phyloP scores from a whole-genome alignment of 2,797 vertebrate species.

The Selene dorsalis region DNA sequence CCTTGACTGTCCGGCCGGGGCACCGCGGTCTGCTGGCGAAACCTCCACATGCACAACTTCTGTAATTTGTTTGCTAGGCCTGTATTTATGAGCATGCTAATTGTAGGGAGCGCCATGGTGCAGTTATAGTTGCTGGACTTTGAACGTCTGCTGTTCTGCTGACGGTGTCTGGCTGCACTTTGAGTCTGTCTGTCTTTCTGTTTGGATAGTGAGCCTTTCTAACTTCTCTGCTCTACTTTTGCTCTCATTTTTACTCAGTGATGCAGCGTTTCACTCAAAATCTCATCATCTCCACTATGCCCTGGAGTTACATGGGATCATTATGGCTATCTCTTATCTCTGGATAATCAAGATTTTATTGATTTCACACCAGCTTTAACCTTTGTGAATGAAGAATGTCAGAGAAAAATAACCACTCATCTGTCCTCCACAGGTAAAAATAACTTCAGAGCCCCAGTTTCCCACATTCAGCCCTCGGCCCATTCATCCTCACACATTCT shows the following conservation, averaged over 20 bases:
- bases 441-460: constrained; percentile 67
- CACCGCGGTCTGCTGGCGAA: constrained; percentile 68
- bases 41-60: constrained; percentile 76
- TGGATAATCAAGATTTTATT: constrained; percentile 43
- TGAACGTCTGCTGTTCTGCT: constrained; percentile 77
- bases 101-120: constrained; percentile 81
- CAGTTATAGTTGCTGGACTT: constrained; percentile 80
- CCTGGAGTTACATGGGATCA: constrained; percentile 2
- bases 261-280: constrained; percentile 1
- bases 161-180: constrained; percentile 63
- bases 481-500: constrained; percentile 82
- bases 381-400: constrained; percentile 59
- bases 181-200: constrained; percentile 53
- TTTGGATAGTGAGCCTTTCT: constrained; percentile 23
- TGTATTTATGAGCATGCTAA: constrained; percentile 85
- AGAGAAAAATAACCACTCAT: constrained; percentile 51
- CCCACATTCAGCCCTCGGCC: constrained; percentile 69
- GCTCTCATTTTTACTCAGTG: constrained; percentile 9
- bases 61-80: constrained; percentile 84
- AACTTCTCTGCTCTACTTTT: constrained; percentile 9
- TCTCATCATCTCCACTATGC: not conserved
- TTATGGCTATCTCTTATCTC: constrained; percentile 39
- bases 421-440: constrained; percentile 76
- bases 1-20: constrained; percentile 57
- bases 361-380: constrained; percentile 43